Percentiles rank a stretch among this genome's conserved stretches.
Evolutionary conservation across 2,888 invertebrate genomes (phyloP).

Genomic region (Phyto melanocephala): DNA sequence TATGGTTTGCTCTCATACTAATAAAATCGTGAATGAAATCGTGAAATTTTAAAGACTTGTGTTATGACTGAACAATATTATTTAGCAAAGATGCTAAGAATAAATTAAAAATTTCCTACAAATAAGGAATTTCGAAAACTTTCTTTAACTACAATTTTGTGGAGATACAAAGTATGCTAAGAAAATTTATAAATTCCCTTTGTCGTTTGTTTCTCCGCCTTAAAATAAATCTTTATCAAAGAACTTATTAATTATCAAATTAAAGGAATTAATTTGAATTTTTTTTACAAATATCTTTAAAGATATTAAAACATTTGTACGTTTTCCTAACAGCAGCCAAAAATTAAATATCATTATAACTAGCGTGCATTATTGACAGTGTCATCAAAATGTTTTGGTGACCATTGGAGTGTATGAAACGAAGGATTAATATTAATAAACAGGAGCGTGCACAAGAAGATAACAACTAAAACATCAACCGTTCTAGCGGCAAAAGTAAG

Average conservation of each 20-base stretch:
- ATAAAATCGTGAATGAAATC: background rate
- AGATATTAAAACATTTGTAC: background rate
- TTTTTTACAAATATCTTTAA: background rate
- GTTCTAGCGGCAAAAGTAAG: conserved; percentile 60
- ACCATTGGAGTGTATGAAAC: conserved; percentile 64
- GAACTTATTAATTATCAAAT: too few relatives aligned
- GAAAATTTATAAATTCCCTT: too few relatives aligned
- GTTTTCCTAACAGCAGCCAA: background rate
- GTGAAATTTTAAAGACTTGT: background rate
- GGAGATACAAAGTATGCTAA: too few relatives aligned
- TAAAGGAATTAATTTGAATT: too few relatives aligned
- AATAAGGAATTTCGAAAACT: too few relatives aligned
- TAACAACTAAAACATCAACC: conserved; percentile 24
- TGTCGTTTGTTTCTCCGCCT: too few relatives aligned
- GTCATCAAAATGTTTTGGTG: conserved; percentile 31
- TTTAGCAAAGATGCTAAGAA: too few relatives aligned
- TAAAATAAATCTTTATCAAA: too few relatives aligned
- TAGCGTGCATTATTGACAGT: conserved; percentile 27
- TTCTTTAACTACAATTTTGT: too few relatives aligned
- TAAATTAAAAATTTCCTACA: too few relatives aligned
- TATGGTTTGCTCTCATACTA: background rate
- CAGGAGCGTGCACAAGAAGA: conserved; percentile 48
- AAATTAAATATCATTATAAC: background rate
- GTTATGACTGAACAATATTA: too few relatives aligned
- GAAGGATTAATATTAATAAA: conserved; percentile 67